Evolutionary conservation across 1,140 invertebrate species (phyloP), one percentile per base, ranked within the genome.

Genomic region (Pseudomyrmex flavicornis): DNA sequence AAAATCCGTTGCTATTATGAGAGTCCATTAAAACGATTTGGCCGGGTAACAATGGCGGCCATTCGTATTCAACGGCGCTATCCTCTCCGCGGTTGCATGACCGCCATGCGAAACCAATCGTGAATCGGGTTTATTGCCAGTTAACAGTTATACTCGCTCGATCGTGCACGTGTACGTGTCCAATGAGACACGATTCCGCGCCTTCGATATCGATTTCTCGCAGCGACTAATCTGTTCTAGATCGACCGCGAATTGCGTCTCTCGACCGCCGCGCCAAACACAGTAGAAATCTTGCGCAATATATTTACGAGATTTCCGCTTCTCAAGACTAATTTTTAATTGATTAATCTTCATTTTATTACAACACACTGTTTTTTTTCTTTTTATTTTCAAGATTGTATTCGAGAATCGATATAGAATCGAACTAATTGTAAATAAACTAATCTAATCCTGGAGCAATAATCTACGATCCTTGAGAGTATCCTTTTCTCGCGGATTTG

Each of bases 91-190:
- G 83, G 70, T 85, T 88, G 86, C 85, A 84, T 84, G 86, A 88
- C 86, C 86, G 86, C 80, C 85, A 88, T 88, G 85, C 79, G 86
- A 88, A 88, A 76, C 85, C 75, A 75, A 88, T 88, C 85, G 86
- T 88, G 86, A 88, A 88, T 88, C 85, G 86, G 65, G 85, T 88
- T 88, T 88, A 88, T 83, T 87, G 63, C 75, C 75, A 70, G 82
- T 84, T 84, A 88, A 88, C 86, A 84, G 86, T 88, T 88, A 35
- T 35, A 88, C 63, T 59, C 83, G 68, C 48, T 61, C 69, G 75
- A 85, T 88, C 86, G 85, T 77, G 74, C 86, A 87, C 85, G 85
- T 87, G 85, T 87, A 88, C 86, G 86, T 88, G 68, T 88, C 86
- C 86, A 88, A 87, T 88, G 86, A 65, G 74, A 76, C 85, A 86